Conservation (phyloP, 2,888 invertebrate species). For the Eristalis pertinax region DNA sequence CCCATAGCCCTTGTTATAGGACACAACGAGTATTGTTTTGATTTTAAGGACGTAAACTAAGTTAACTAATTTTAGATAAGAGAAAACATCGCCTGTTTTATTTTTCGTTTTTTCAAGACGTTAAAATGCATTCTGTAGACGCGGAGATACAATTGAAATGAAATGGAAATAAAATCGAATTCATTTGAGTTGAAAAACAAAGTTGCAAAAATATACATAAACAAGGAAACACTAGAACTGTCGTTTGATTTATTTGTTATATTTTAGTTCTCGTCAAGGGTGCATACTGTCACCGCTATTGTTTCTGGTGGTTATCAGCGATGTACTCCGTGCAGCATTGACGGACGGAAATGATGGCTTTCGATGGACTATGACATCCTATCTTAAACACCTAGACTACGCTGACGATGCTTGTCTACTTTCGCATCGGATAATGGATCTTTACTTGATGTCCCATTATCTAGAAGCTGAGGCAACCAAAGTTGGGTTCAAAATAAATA, state of each 20-base stretch:
- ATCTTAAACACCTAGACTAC: too few species aligned
- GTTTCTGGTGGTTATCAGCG: too few species aligned
- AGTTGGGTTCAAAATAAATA: too few species aligned
- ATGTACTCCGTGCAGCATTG: too few species aligned
- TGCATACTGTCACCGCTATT: too few species aligned
- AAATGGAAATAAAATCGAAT: slow-evolving; percentile 16
- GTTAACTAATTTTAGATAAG: slow-evolving; percentile 40
- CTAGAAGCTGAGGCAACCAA: too few species aligned
- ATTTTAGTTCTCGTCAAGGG: too few species aligned
- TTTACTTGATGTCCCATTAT: too few species aligned
- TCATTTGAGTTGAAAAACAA: slow-evolving; percentile 22
- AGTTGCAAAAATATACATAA: slow-evolving; percentile 30
- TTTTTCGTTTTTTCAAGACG: slow-evolving; percentile 7
- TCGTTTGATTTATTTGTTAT: background rate
- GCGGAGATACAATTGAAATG: slow-evolving; percentile 12
- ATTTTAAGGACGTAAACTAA: slow-evolving; percentile 24
- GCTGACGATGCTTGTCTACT: too few species aligned
- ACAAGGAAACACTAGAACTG: background rate
- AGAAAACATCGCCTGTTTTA: slow-evolving; percentile 18
- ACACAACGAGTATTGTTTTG: background rate
- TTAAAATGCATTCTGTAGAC: slow-evolving; percentile 3
- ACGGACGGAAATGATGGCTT: too few species aligned
- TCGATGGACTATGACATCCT: too few species aligned
- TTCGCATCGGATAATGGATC: too few species aligned
- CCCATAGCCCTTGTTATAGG: background rate